phyloP scores from a whole-genome alignment of 2,888 invertebrate species.

The Poecilobothrus nobilitatus region DNA sequence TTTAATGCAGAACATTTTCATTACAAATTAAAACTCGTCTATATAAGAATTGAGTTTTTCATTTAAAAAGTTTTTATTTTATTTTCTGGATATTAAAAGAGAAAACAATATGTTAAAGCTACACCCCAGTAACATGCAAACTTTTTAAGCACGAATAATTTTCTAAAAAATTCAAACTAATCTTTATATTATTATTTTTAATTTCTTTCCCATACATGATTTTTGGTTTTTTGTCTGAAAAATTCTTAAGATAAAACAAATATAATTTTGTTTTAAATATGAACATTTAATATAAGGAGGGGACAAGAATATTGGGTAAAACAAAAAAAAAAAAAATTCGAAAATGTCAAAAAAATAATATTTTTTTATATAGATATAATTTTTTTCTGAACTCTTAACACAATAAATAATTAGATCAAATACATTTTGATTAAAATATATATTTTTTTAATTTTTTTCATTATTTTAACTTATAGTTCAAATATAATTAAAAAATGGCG shows the following conservation, averaged over 20 bases:
- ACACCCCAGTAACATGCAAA: background rate
- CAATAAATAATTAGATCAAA: conserved; percentile 8
- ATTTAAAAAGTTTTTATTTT: background rate
- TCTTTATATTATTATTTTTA: too few relatives aligned
- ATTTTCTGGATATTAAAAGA: background rate
- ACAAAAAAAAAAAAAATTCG: background rate
- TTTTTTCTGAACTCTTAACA: conserved; percentile 1
- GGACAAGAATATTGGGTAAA: background rate
- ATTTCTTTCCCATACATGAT: too few relatives aligned
- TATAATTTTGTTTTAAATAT: too few relatives aligned
- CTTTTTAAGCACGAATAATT: background rate
- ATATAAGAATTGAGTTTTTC: background rate
- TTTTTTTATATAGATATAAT: background rate
- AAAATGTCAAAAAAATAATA: background rate
- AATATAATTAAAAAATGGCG: background rate
- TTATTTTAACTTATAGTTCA: background rate
- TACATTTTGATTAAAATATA: too few relatives aligned
- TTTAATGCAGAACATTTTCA: background rate
- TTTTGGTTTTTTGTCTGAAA: too few relatives aligned
- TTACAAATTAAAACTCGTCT: background rate
- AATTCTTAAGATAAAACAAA: too few relatives aligned
- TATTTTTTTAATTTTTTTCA: background rate
- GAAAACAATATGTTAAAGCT: background rate
- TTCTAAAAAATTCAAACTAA: background rate
- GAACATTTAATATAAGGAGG: too few relatives aligned